Conservation (phyloP, 2,888 invertebrate species). For the Tiliacea aurago region DNA sequence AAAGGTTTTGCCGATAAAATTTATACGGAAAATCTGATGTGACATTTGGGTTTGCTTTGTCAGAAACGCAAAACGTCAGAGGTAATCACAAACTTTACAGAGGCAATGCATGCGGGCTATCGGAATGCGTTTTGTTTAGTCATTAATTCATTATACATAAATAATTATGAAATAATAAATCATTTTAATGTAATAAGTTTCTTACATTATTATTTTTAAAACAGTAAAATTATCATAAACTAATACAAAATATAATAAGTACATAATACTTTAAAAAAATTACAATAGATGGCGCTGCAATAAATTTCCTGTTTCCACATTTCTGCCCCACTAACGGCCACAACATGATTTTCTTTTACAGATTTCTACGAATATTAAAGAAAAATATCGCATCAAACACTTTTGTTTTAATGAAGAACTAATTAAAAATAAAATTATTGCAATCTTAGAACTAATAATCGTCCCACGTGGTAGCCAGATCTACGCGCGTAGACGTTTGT, state of each 20-base stretch:
- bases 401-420: slow-evolving; percentile 16
- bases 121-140: slow-evolving; percentile 31
- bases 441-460: slow-evolving; percentile 31
- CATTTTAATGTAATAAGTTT: not conserved
- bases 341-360: slow-evolving; percentile 60
- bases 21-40: slow-evolving; percentile 38
- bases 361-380: slow-evolving; percentile 47
- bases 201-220: not conserved
- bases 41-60: slow-evolving; percentile 51
- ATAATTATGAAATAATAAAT: not conserved
- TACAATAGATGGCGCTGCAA: slow-evolving; percentile 53
- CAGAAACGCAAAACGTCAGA: slow-evolving; percentile 44
- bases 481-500: slow-evolving; percentile 53
- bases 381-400: slow-evolving; percentile 24
- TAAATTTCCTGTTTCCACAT: not conserved
- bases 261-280: rapidly evolving
- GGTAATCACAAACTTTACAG: slow-evolving; percentile 26
- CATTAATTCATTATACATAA: not conserved
- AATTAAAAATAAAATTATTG: slow-evolving; percentile 28
- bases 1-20: slow-evolving; percentile 40
- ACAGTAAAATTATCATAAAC: not conserved
- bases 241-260: not conserved
- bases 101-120: slow-evolving; percentile 36
- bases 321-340: slow-evolving; percentile 47
- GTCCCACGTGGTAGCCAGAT: slow-evolving; percentile 62